A percentile compares a stretch with the other conserved stretches of the same genome.
Evolutionary conservation across 2,113 vertebrate species (phyloP).

Genomic region (Pampusana beccarii): DNA sequence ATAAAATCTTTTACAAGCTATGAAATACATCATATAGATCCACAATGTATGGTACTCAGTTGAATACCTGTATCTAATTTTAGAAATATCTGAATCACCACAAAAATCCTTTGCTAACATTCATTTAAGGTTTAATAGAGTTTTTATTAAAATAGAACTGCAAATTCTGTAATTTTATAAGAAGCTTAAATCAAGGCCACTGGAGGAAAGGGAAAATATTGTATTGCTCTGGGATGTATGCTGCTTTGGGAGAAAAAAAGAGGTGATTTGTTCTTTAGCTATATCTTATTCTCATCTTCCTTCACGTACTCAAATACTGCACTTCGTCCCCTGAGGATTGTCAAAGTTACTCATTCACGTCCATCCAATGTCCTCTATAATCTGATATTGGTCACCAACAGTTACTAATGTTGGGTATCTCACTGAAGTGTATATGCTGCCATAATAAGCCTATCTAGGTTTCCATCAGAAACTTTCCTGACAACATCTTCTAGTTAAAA

Average conservation of each 20-base stretch:
- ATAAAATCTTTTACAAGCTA: background rate
- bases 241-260: background rate
- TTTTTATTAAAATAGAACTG: slow-evolving; percentile 38
- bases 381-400: background rate
- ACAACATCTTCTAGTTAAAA: background rate
- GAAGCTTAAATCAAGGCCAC: background rate
- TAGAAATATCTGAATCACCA: background rate
- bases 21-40: background rate
- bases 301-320: background rate
- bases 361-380: background rate
- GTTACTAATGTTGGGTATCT: background rate
- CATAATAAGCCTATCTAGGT: background rate
- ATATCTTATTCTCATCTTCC: background rate
- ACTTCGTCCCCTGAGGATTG: background rate
- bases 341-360: background rate
- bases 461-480: background rate
- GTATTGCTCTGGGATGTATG: background rate
- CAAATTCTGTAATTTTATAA: slow-evolving; percentile 23
- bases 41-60: background rate
- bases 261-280: background rate
- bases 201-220: background rate
- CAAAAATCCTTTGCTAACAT: slow-evolving; percentile 26
- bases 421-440: accelerated
- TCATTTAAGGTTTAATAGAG: slow-evolving; percentile 20
- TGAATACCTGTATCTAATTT: slow-evolving; percentile 1